phyloP scores from a whole-genome alignment of 2,888 invertebrate genomes.

The Cataglyphis altisquamis region DNA sequence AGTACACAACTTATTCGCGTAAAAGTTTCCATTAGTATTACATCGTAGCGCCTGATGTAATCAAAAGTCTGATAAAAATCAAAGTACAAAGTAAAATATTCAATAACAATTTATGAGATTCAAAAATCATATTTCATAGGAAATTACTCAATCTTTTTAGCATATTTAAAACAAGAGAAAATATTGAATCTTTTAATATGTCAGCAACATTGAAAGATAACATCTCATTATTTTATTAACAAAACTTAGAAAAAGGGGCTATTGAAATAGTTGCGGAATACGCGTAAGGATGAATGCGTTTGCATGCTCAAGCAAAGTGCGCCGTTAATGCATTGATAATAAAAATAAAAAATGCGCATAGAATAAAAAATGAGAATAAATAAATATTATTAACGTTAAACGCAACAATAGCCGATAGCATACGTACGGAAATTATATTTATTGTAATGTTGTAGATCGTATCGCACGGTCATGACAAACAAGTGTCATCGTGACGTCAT shows the following conservation, averaged over 20 bases:
- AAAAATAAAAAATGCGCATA: background rate
- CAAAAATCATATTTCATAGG: background rate
- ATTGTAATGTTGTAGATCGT: conserved; percentile 67
- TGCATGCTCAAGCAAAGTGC: background rate
- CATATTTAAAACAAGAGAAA: background rate
- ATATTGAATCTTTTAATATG: background rate
- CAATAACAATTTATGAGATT: background rate
- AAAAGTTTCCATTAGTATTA: conserved; percentile 18
- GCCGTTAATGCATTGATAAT: conserved; percentile 19
- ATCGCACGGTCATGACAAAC: conserved; percentile 61
- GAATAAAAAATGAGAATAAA: conserved; percentile 31
- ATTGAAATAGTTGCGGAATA: background rate
- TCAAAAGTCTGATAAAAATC: background rate
- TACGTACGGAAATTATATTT: conserved; percentile 58
- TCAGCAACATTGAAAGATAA: background rate
- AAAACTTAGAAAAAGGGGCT: background rate
- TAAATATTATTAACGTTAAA: conserved; percentile 22
- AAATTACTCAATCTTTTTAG: background rate
- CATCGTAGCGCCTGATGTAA: background rate
- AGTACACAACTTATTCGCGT: background rate
- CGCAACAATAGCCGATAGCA: background rate
- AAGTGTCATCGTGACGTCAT: conserved; percentile 76
- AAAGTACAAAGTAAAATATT: background rate
- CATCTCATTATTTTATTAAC: background rate
- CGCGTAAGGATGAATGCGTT: background rate